Evolutionary conservation across 2,888 invertebrate genomes (phyloP).

Genomic region (Scaptomyza parva): DNA sequence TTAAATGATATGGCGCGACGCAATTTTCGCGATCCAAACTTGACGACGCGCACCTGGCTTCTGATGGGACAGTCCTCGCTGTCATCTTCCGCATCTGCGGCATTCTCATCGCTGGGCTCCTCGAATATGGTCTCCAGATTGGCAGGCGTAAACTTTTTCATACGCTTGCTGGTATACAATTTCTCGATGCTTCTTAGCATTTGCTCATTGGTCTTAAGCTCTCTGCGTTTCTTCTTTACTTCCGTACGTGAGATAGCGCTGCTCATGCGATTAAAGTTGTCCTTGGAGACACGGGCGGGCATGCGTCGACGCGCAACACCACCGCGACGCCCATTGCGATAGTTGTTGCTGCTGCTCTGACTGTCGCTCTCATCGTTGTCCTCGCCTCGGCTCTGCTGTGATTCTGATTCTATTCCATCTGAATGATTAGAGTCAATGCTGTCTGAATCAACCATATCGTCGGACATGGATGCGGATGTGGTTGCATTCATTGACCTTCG

Average conservation of each 20-base stretch:
- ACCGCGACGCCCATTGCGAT: conserved; percentile 38
- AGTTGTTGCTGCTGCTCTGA: conserved; percentile 19
- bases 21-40: conserved; percentile 76
- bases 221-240: conserved; percentile 64
- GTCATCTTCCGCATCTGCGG: conserved; percentile 69
- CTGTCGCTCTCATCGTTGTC: conserved; percentile 61
- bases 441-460: conserved; percentile 52
- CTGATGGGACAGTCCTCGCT: conserved; percentile 67
- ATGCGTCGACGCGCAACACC: conserved; percentile 72
- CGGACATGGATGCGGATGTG: conserved; percentile 15
- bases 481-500: conserved; percentile 29
- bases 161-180: conserved; percentile 77
- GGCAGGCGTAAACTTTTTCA: conserved; percentile 80
- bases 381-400: conserved; percentile 55
- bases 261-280: conserved; percentile 77
- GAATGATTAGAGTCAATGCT: conserved; percentile 56
- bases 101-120: conserved; percentile 75
- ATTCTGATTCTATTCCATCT: conserved; percentile 66
- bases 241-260: conserved; percentile 76
- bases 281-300: conserved; percentile 79
- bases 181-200: conserved; percentile 76
- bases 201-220: conserved; percentile 53
- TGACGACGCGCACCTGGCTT: conserved; percentile 69
- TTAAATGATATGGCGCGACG: conserved; percentile 77
- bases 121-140: conserved; percentile 83